Conservation (phyloP, 2,797 vertebrate genomes). For the Prunella strophiata region DNA sequence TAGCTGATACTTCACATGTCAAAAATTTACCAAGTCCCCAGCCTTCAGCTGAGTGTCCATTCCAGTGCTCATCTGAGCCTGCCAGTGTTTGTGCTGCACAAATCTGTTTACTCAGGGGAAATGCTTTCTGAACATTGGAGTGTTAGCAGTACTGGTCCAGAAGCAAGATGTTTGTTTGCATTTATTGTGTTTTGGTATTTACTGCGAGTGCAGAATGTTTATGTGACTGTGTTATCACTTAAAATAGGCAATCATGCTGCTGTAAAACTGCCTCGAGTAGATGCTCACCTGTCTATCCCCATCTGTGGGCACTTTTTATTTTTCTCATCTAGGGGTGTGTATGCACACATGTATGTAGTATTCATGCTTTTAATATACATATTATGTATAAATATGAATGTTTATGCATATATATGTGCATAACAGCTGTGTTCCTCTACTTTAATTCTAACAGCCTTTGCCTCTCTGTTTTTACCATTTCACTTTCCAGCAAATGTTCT, state of each 20-base stretch:
- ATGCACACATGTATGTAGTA: not conserved
- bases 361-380: not conserved
- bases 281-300: not conserved
- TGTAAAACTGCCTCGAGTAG: not conserved
- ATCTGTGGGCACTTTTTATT: not conserved
- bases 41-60: not conserved
- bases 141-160: not conserved
- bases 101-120: not conserved
- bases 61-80: not conserved
- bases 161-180: not conserved
- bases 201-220: not conserved
- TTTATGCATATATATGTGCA: not conserved
- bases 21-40: not conserved
- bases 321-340: accelerated
- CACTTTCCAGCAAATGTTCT: not conserved
- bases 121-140: not conserved
- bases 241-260: not conserved
- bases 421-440: not conserved
- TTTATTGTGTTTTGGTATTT: not conserved
- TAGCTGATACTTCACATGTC: not conserved
- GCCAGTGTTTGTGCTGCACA: not conserved
- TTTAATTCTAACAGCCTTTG: not conserved
- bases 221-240: not conserved
- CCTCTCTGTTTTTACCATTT: not conserved
- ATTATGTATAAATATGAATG: not conserved